Evolutionary conservation across 2,797 vertebrate genomes (phyloP).

Genomic region (Apogon talboti): DNA sequence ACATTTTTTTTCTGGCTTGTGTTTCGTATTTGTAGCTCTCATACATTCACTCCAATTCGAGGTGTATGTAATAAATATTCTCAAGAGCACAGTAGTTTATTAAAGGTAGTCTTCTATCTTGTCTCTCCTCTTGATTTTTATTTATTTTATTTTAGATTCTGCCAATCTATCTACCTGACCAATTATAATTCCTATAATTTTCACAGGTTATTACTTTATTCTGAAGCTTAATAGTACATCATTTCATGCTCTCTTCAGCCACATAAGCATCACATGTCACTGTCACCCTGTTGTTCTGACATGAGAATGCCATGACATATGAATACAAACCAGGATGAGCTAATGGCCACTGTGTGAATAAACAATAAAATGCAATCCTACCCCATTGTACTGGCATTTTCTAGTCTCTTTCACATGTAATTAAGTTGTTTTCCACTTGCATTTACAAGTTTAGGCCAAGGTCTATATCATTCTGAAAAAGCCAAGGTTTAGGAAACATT

Average conservation of each 20-base stretch:
- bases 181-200: no score
- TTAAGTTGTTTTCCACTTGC: neutral
- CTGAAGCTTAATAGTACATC: conserved; percentile 2
- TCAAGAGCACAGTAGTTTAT: no score
- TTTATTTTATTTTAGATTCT: neutral
- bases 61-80: neutral
- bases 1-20: neutral
- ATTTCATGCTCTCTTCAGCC: neutral
- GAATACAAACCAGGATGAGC: conserved; percentile 22
- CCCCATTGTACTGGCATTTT: neutral
- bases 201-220: neutral
- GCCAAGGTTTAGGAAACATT: conserved; percentile 13
- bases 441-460: conserved; percentile 1
- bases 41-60: neutral
- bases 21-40: neutral
- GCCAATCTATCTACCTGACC: no score
- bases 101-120: no score
- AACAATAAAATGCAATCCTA: neutral
- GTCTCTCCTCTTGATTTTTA: neutral
- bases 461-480: neutral
- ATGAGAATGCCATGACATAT: neutral
- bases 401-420: neutral
- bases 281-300: conserved; percentile 9
- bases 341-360: conserved; percentile 11
- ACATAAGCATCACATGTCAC: neutral